Percentiles rank a stretch among this genome's conserved stretches.
phyloP scores from a whole-genome alignment of 2,113 vertebrate genomes.

The Petrocephalus microphthalmus region DNA sequence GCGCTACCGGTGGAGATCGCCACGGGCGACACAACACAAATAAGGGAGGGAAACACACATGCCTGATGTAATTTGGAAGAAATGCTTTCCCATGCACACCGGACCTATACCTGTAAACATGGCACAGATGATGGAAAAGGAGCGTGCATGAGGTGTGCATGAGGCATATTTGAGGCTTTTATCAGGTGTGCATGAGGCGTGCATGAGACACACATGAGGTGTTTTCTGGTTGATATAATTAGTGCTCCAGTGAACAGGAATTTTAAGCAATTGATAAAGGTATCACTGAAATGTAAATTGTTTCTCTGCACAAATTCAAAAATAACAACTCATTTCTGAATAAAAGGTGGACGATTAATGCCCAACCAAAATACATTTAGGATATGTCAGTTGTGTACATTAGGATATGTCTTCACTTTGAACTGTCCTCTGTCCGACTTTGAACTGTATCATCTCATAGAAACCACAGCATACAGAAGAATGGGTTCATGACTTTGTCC shows the following conservation, averaged over 20 bases:
- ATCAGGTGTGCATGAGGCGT: accelerated
- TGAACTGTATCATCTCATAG: not conserved
- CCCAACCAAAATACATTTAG: not conserved
- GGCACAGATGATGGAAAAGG: not conserved
- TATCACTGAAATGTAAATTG: not conserved
- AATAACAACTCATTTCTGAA: not conserved
- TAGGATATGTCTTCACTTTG: not conserved
- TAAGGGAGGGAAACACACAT: not conserved
- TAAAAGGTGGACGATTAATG: not conserved
- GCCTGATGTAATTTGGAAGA: not conserved
- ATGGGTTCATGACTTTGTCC: not conserved
- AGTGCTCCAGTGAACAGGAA: not conserved
- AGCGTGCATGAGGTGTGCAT: not conserved
- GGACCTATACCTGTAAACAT: not conserved
- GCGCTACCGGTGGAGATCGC: conserved; percentile 13
- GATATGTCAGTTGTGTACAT: not conserved
- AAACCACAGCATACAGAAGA: not conserved
- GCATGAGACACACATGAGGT: not conserved
- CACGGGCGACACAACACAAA: conserved; percentile 8
- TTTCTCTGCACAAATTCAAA: not conserved
- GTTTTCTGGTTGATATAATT: not conserved
- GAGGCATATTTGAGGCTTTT: not conserved
- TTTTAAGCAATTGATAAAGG: not conserved
- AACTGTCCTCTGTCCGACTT: no score
- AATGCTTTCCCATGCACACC: conserved; percentile 2